These are phyloP conservation scores for Physella acuta DNA, from an alignment of 1,140 invertebrate species.

Conservation along the genomic window DNA sequence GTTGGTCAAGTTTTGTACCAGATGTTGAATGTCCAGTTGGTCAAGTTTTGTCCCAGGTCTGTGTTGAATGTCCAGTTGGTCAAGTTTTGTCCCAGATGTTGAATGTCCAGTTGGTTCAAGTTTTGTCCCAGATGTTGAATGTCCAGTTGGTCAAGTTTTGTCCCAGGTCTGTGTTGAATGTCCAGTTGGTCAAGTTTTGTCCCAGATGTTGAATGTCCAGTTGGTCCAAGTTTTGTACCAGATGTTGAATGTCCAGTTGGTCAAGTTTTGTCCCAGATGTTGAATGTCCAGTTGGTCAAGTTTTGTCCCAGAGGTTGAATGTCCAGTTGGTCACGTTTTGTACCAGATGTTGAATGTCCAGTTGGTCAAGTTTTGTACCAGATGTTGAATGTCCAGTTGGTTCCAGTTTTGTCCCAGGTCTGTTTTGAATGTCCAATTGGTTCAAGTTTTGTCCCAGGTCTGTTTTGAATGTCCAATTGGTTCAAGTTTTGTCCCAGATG, in stretches of 20 bases:
- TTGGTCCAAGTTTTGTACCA: neutral
- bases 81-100: no score
- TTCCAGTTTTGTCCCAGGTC: neutral
- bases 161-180: no score
- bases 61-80: no score
- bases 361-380: constrained; percentile 46
- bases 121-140: no score
- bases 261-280: neutral
- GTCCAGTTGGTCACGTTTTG: neutral
- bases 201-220: no score
- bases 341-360: no score
- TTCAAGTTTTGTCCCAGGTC: neutral
- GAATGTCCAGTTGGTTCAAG: neutral
- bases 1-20: constrained; percentile 46
- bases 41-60: neutral
- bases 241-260: neutral
- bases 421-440: neutral
- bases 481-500: no score
- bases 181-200: constrained; percentile 46
- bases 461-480: no score
- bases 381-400: neutral
- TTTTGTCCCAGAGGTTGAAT: no score
- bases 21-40: neutral
- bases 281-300: no score
- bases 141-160: neutral